Evolutionary conservation across 2,797 vertebrate genomes (phyloP).

Genomic region (Chromis chromis): DNA sequence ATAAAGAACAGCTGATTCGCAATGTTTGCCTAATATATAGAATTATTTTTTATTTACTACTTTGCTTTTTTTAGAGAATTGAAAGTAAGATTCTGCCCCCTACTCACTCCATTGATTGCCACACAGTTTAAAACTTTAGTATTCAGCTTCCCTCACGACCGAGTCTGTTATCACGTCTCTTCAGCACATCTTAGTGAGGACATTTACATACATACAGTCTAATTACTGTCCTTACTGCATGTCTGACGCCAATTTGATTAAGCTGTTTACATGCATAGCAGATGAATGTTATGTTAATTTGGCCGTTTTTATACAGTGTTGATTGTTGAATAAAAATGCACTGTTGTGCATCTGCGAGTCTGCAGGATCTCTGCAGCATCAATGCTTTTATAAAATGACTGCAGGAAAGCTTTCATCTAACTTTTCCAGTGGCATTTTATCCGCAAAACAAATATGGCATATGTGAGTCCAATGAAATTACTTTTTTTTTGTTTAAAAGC

Average conservation of each 20-base stretch:
- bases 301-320: not conserved
- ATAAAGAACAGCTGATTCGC: conserved; percentile 1
- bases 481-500: conserved; percentile 8
- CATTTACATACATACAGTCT: conserved; percentile 34
- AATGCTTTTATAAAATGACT: not conserved
- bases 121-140: not conserved
- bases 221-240: conserved; percentile 35
- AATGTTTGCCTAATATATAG: not conserved
- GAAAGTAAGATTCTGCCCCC: not conserved
- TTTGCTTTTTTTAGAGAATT: not conserved
- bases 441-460: not conserved
- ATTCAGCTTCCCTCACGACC: conserved; percentile 2
- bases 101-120: not conserved
- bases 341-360: not conserved
- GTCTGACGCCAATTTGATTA: conserved; percentile 32
- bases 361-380: not conserved
- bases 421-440: not conserved
- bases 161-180: conserved; percentile 15
- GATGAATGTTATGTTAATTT: conserved; percentile 33
- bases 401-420: not conserved
- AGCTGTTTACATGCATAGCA: conserved; percentile 43
- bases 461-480: not conserved
- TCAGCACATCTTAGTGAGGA: conserved; percentile 29
- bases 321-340: conserved; percentile 15
- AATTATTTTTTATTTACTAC: not conserved